Evolutionary conservation across 2,888 invertebrate genomes (phyloP).

Genomic region (Timandra comae): DNA sequence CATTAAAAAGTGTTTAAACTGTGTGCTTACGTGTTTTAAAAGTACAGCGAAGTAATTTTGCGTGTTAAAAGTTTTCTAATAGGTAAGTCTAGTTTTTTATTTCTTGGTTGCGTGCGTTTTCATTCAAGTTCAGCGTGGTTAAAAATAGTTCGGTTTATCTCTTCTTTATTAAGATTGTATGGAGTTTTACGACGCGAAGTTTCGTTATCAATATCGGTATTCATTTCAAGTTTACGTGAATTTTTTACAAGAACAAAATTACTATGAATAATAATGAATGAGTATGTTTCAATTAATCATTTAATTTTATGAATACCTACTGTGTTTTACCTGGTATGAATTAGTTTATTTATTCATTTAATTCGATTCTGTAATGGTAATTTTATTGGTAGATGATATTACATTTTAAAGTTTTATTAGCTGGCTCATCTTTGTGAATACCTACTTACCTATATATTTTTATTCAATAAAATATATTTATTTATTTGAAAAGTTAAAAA

Average conservation of each 20-base stretch:
- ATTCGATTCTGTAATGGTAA: too few species aligned
- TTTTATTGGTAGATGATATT: too few species aligned
- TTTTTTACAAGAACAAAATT: background rate
- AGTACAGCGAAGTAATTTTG: conserved; percentile 12
- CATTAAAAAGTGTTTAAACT: conserved; percentile 52
- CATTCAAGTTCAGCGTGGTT: conserved; percentile 36
- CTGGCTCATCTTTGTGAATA: too few species aligned
- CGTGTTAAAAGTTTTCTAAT: conserved; percentile 24
- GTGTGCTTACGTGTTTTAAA: conserved; percentile 18
- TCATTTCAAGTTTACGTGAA: background rate
- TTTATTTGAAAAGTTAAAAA: too few species aligned
- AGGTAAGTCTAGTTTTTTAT: conserved; percentile 43
- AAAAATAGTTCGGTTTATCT: conserved; percentile 36
- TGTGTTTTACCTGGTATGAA: background rate
- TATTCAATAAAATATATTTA: too few species aligned
- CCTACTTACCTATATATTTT: too few species aligned
- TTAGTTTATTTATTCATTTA: too few species aligned
- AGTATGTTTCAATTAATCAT: background rate
- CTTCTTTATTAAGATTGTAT: too few species aligned
- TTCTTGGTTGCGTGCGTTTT: conserved; percentile 29
- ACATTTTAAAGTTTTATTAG: too few species aligned
- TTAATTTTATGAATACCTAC: conserved; percentile 2
- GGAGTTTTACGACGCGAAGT: background rate
- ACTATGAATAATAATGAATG: background rate
- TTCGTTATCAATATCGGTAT: background rate